Evolutionary conservation across 2,888 invertebrate species (phyloP), one percentile per base, ranked within the genome.

Genomic region (Hymenopus coronatus): DNA sequence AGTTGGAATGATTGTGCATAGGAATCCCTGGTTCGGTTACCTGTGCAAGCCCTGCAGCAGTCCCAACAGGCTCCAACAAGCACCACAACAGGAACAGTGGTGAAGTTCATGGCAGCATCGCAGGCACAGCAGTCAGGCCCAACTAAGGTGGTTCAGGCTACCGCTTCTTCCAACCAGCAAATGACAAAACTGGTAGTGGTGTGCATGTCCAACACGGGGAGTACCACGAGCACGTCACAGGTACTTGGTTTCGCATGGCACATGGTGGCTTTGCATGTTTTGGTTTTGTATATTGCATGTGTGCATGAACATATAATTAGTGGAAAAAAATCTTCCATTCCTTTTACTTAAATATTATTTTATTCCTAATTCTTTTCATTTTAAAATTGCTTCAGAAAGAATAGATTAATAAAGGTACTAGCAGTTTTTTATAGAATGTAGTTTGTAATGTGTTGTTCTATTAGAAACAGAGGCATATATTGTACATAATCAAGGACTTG

Each of bases 101-200:
- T 94, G 3, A 94, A 94, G 91, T 93, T 93, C 89, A 93, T 93
- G 30, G 92, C 93, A 7, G 93, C 92, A 84, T 90, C 92, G 4
- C 91, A 91, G 30, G 91, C 91, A 27, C 54, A 70, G 54, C 54
- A 91, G 28, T 91, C 92, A 30, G 88, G 89, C 84, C 54, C 85
- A 90, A 90, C 85, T 15, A 89, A 89, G 54, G 82, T 90, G 81
- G 83, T 88, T 84, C 81, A 87, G 30, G 89, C 84, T 28, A 81
- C 85, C 40, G 87, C 89, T n/a, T 33, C 85, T 70, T 82, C 88
- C 27, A 81, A 83, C 70, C 88, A 89, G 14, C 88, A 87, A 81
- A 90, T 90, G 90, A 90, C 94, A 33, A 95, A 95, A 91, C 91
- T 95, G 89, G 94, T 95, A 20, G 94, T 95, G 27, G 94, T 95